Evolutionary conservation across 2,113 vertebrate genomes (phyloP).

Genomic region (Elachura formosa): DNA sequence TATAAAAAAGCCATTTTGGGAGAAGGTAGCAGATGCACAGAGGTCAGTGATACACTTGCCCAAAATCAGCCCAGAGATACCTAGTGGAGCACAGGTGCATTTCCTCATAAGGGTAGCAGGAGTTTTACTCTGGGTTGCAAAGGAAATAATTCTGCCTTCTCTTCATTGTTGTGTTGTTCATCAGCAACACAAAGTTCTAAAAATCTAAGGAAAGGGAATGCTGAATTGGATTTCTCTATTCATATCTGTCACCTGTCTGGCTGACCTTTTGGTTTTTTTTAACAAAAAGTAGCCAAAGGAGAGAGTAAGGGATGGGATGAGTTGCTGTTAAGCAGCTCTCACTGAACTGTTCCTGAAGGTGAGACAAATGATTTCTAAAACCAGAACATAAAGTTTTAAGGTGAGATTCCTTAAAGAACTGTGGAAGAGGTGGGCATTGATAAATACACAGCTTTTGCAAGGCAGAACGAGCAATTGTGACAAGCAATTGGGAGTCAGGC

Average conservation of each 20-base stretch:
- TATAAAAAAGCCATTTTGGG: background rate
- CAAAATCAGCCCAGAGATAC: background rate
- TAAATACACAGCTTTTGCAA: background rate
- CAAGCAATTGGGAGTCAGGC: background rate
- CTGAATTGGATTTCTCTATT: background rate
- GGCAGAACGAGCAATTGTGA: background rate
- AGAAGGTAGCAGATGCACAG: background rate
- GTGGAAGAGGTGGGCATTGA: background rate
- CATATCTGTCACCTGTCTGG: fast-evolving
- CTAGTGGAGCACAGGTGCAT: background rate
- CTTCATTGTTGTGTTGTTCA: background rate
- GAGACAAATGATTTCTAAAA: background rate
- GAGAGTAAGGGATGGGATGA: background rate
- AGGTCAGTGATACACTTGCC: background rate
- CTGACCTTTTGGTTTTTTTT: background rate
- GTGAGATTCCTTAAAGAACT: background rate
- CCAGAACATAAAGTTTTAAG: background rate
- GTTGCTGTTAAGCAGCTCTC: background rate
- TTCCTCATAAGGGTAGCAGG: background rate
- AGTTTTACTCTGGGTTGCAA: background rate
- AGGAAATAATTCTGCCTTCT: background rate
- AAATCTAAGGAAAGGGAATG: background rate
- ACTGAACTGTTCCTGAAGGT: background rate
- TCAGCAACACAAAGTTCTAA: background rate
- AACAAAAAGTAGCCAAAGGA: background rate